Evolutionary conservation across 2,888 invertebrate species (phyloP).

Genomic region (Dascillus cervinus): DNA sequence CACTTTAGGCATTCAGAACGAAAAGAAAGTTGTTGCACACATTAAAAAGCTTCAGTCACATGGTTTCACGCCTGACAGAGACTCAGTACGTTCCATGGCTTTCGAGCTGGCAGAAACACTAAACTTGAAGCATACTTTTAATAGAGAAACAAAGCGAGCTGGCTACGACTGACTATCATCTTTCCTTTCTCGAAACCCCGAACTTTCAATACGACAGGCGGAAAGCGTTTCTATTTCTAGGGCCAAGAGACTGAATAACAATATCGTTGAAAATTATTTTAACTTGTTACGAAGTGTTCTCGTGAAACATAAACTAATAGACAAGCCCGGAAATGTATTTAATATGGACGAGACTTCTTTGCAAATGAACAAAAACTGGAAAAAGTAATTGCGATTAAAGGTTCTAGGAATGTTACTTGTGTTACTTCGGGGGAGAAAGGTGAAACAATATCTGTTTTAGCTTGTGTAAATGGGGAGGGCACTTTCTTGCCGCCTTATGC

Average conservation of each 20-base stretch:
- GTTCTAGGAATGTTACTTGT: constrained; percentile 26
- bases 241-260: constrained; percentile 22
- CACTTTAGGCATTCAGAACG: not conserved
- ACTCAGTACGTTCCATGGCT: constrained; percentile 14
- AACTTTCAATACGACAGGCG: constrained; percentile 24
- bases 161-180: constrained; percentile 23
- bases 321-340: constrained; percentile 27
- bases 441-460: constrained; percentile 24
- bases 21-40: constrained; percentile 2
- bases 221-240: constrained; percentile 25
- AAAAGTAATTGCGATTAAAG: constrained; percentile 32
- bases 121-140: constrained; percentile 7
- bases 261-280: constrained; percentile 24
- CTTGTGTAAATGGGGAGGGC: constrained; percentile 27
- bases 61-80: constrained; percentile 15
- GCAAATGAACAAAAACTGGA: constrained; percentile 33
- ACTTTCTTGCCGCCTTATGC: constrained; percentile 21
- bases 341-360: constrained; percentile 24
- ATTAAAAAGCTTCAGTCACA: constrained; percentile 8
- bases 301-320: constrained; percentile 22
- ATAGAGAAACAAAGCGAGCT: constrained; percentile 23
- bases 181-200: constrained; percentile 19
- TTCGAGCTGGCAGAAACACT: constrained; percentile 7
- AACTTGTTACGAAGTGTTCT: constrained; percentile 20
- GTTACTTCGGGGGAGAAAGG: constrained; percentile 30